These are phyloP conservation scores for Slavum lentiscoides DNA, from an alignment of 2,888 invertebrate species.

Conservation along the genomic window DNA sequence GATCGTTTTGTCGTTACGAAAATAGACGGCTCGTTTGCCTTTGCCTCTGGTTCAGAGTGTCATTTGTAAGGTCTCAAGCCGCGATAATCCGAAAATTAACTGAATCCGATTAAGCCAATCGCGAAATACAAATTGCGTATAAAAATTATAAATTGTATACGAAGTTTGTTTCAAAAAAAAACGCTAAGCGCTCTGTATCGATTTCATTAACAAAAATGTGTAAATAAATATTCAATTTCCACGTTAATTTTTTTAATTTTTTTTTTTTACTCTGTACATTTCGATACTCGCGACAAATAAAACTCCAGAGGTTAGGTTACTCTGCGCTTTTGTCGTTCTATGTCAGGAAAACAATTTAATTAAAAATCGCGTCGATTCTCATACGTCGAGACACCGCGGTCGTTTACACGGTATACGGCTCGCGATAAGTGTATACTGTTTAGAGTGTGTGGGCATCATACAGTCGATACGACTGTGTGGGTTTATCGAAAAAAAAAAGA, in stretches of 20 bases:
- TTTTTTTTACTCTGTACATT: too few species aligned
- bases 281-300: neutral
- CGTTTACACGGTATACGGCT: neutral
- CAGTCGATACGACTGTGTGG: neutral
- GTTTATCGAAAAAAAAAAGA: conserved; percentile 14
- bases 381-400: neutral
- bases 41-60: neutral
- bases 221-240: too few species aligned
- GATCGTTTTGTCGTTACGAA: conserved; percentile 14
- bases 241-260: too few species aligned
- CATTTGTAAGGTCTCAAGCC: neutral
- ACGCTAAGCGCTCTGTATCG: too few species aligned
- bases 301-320: too few species aligned
- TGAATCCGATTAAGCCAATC: neutral
- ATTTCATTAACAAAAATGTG: too few species aligned
- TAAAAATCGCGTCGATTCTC: neutral
- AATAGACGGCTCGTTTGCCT: conserved; percentile 49
- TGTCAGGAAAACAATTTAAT: too few species aligned
- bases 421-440: too few species aligned
- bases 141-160: neutral
- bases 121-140: neutral
- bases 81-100: neutral
- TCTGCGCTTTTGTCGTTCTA: too few species aligned
- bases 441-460: neutral
- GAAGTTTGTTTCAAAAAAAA: too few species aligned